These are phyloP conservation scores for Eulemur rubriventer DNA, from an alignment of 2,797 vertebrate genomes.

Conservation along the genomic window DNA sequence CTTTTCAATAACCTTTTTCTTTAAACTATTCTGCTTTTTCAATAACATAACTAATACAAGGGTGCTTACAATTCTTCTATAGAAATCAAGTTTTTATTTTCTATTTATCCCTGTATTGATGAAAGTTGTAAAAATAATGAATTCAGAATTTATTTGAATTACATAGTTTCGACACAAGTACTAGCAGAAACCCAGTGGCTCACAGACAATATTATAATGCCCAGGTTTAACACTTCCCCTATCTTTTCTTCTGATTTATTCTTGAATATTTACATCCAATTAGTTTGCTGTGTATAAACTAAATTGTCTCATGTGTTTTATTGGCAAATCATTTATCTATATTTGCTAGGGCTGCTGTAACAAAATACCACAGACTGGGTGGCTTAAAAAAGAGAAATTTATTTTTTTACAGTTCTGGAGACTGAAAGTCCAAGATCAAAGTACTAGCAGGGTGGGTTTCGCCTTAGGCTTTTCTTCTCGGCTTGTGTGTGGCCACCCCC, in stretches of 20 bases:
- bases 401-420: neutral
- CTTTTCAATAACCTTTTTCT: conserved; percentile 16
- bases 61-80: neutral
- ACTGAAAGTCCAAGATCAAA: neutral
- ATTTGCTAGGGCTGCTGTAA: neutral
- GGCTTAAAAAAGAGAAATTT: neutral
- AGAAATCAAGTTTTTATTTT: conserved; percentile 58
- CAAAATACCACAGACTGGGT: neutral
- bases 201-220: neutral
- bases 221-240: neutral
- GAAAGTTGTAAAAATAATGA: conserved; percentile 5
- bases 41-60: conserved; percentile 35
- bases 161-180: neutral
- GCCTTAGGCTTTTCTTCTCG: neutral
- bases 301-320: neutral
- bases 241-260: neutral
- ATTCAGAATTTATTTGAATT: conserved; percentile 35
- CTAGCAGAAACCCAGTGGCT: neutral
- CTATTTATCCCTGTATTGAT: conserved; percentile 15
- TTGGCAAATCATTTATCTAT: neutral
- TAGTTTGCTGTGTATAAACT: neutral
- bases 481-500: accelerated
- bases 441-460: neutral
- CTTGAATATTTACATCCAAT: neutral
- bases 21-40: conserved; percentile 2